phyloP scores from a whole-genome alignment of 1,140 invertebrate species.

The Gyrodactylus bullatarudis region DNA sequence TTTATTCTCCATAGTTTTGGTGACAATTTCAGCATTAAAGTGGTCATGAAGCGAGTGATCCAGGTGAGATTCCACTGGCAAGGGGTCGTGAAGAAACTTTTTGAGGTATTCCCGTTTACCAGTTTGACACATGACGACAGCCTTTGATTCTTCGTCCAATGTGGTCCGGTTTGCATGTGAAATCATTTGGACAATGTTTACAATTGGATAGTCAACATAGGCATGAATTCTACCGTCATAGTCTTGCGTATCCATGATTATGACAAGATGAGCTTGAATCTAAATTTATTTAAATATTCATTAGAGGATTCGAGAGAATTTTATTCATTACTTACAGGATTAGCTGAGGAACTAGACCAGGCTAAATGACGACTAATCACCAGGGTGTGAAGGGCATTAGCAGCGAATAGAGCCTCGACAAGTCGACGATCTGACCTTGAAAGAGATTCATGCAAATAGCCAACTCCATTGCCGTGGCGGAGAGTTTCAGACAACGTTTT shows the following conservation, averaged over 20 bases:
- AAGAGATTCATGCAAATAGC: conserved; percentile 77
- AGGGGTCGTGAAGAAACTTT: conserved; percentile 79
- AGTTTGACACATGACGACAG: conserved; percentile 73
- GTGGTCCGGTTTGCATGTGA: conserved; percentile 30
- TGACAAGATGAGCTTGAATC: conserved; percentile 39
- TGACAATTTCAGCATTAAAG: conserved; percentile 96
- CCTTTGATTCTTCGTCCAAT: conserved; percentile 22
- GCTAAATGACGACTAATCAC: conserved; percentile 57
- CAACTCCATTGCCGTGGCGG: conserved; percentile 56
- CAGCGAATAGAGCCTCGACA: conserved; percentile 63
- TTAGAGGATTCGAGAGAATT: neutral
- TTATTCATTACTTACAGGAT: neutral
- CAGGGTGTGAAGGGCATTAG: conserved; percentile 61
- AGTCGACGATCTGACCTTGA: conserved; percentile 41
- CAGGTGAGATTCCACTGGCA: conserved; percentile 82
- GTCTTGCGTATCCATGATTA: conserved; percentile 82
- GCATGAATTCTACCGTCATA: conserved; percentile 60
- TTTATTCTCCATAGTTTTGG: conserved; percentile 97
- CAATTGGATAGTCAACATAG: conserved; percentile 83
- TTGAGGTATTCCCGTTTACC: conserved; percentile 96
- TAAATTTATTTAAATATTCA: neutral
- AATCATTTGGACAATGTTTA: conserved; percentile 86
- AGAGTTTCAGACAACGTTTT: neutral
- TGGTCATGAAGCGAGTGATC: conserved; percentile 91
- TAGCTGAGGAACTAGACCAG: conserved; percentile 48